These are phyloP conservation scores for Drosophila ogumai DNA, from an alignment of 1,140 invertebrate genomes.

Conservation along the genomic window DNA sequence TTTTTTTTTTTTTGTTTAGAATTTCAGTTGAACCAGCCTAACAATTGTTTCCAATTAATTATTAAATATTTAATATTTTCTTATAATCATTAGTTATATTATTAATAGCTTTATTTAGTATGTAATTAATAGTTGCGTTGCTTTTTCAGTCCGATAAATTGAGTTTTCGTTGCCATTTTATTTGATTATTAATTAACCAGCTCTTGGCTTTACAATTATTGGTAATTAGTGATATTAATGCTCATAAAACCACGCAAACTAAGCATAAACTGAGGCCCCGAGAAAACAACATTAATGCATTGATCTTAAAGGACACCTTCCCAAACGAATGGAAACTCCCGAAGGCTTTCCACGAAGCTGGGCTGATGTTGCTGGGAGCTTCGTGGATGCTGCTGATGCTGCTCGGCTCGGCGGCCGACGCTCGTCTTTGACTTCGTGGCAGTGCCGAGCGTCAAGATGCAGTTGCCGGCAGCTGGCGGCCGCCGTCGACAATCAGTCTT, in stretches of 20 bases:
- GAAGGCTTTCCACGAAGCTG: background rate
- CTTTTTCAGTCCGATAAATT: too few species aligned
- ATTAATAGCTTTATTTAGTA: too few species aligned
- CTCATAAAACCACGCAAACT: background rate
- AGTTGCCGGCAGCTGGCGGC: constrained; percentile 40
- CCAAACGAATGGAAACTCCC: background rate
- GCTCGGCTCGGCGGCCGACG: background rate
- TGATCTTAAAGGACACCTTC: constrained; percentile 1
- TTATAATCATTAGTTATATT: too few species aligned
- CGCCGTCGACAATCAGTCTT: constrained; percentile 60
- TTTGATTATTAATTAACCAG: too few species aligned
- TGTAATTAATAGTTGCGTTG: too few species aligned
- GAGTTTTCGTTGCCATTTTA: too few species aligned
- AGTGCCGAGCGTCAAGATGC: constrained; percentile 24
- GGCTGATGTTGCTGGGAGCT: constrained; percentile 60
- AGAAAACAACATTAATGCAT: background rate
- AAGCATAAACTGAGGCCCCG: background rate
- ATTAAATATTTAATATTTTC: too few species aligned
- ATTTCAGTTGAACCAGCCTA: too few species aligned
- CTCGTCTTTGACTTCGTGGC: background rate
- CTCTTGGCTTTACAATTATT: too few species aligned
- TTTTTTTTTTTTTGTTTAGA: too few species aligned
- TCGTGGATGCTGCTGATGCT: constrained; percentile 23
- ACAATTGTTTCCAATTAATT: too few species aligned
- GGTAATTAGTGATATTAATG: too few species aligned